These are phyloP conservation scores for Prunella fulvescens DNA, from an alignment of 2,113 vertebrate genomes.

Conservation along the genomic window DNA sequence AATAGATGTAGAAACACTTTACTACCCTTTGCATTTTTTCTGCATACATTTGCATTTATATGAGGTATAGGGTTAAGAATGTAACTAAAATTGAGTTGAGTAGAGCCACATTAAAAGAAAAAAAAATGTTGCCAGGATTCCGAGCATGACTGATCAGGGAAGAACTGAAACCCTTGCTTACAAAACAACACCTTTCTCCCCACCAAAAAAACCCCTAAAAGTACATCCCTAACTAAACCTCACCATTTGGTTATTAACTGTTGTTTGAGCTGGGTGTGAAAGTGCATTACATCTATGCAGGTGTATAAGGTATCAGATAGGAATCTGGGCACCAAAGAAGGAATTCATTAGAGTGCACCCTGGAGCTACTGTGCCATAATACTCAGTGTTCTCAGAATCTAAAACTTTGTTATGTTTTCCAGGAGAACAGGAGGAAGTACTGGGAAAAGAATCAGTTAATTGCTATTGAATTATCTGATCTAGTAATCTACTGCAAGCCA, in stretches of 20 bases:
- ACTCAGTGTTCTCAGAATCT: neutral
- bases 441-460: conserved; percentile 89
- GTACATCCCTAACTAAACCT: neutral
- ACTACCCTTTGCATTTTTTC: neutral
- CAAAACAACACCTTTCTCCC: neutral
- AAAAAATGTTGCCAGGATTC: neutral
- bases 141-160: neutral
- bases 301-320: neutral
- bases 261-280: neutral
- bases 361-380: neutral
- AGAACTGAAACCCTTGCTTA: neutral
- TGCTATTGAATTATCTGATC: conserved; percentile 92
- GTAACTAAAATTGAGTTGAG: neutral
- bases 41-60: neutral
- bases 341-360: neutral
- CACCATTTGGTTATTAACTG: neutral
- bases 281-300: neutral
- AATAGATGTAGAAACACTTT: conserved; percentile 2
- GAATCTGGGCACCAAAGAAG: neutral
- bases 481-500: conserved; percentile 95
- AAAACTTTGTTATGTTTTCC: neutral
- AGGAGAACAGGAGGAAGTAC: conserved; percentile 84
- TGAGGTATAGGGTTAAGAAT: neutral
- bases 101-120: neutral
- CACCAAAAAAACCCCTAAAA: neutral